phyloP scores from a whole-genome alignment of 1,140 invertebrate genomes.

The Aphelinus atriplicis region DNA sequence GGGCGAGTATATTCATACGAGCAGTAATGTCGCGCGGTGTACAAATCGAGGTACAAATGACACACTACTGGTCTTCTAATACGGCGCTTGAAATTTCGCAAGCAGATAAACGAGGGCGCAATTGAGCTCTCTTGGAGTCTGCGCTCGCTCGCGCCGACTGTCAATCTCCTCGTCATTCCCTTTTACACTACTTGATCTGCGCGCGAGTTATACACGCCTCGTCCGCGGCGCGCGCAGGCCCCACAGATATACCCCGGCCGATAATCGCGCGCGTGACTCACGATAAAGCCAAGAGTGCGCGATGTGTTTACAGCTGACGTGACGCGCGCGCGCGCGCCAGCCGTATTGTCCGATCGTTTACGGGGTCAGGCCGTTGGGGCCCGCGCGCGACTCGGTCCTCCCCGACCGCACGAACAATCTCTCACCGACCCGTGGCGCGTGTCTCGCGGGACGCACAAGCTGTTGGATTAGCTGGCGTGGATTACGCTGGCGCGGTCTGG shows the following conservation, averaged over 20 bases:
- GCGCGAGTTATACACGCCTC: no score
- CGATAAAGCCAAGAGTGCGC: conserved; percentile 43
- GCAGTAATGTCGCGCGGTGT: conserved; percentile 1
- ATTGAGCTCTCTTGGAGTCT: no score
- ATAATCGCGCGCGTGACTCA: conserved; percentile 46
- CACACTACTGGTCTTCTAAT: conserved; percentile 27
- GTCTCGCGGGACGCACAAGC: not conserved
- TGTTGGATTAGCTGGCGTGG: conserved; percentile 11
- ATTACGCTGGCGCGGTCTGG: not conserved
- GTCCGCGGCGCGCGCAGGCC: no score
- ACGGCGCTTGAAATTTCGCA: conserved; percentile 37
- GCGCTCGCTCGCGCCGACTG: conserved; percentile 5
- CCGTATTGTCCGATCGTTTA: conserved; percentile 17
- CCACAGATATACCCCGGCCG: conserved; percentile 20
- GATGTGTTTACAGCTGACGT: conserved; percentile 45
- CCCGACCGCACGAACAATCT: no score
- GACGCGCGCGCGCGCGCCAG: not conserved
- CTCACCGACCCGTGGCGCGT: no score
- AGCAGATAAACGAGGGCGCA: conserved; percentile 33
- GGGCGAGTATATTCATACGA: not conserved
- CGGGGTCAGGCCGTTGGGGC: conserved; percentile 14
- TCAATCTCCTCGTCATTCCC: conserved; percentile 34
- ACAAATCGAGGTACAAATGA: conserved; percentile 41
- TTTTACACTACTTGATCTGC: conserved; percentile 57
- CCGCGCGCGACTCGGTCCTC: no score